A percentile compares a stretch with the other conserved stretches of the same genome.
Conservation (phyloP, 2,797 vertebrate genomes). For the Moxostoma hubbsi region DNA sequence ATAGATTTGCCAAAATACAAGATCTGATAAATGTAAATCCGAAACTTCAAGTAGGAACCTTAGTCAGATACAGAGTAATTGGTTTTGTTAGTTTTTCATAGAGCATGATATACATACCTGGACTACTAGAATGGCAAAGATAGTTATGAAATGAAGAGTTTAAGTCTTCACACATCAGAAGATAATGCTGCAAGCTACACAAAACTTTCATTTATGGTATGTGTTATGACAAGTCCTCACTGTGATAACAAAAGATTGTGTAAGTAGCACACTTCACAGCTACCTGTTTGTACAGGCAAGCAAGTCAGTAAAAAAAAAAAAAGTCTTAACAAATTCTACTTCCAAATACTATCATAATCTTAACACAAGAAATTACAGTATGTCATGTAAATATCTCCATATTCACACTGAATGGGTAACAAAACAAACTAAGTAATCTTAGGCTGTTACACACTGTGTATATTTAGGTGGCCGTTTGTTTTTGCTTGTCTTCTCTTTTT, state of each 20-base stretch:
- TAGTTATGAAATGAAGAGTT: conserved; percentile 5
- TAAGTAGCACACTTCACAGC: conserved; percentile 17
- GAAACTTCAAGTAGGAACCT: neutral
- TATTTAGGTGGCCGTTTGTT: no score
- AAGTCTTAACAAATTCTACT: conserved; percentile 22
- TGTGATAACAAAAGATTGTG: conserved; percentile 41
- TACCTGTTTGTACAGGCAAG: conserved; percentile 48
- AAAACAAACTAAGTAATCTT: neutral
- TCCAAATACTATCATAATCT: conserved; percentile 38
- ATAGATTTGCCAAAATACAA: neutral
- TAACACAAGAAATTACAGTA: conserved; percentile 36
- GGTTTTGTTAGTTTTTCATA: neutral
- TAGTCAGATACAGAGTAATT: neutral
- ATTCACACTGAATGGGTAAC: neutral
- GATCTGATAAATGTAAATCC: neutral
- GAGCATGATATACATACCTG: no score
- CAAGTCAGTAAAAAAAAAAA: conserved; percentile 11
- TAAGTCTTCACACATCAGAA: conserved; percentile 16
- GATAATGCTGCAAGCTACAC: conserved; percentile 18
- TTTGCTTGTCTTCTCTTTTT: no score
- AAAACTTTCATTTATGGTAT: conserved; percentile 22
- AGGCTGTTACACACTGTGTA: no score
- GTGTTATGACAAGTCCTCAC: conserved; percentile 42
- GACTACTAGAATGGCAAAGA: neutral
- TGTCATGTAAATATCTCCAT: neutral